These are phyloP conservation scores for Leptonema lineaticorne DNA, from an alignment of 1,140 invertebrate genomes.

Conservation along the genomic window DNA sequence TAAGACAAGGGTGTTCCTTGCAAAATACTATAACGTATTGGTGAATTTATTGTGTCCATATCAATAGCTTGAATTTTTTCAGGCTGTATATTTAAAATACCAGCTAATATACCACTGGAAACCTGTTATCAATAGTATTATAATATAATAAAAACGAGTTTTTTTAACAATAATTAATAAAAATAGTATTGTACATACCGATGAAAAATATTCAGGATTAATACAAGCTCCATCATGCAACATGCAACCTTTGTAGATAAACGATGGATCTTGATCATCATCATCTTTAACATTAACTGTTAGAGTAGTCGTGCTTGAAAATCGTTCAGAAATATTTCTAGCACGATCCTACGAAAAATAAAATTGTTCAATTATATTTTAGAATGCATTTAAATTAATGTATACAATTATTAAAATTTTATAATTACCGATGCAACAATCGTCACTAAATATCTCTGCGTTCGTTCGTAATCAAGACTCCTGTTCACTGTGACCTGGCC, in stretches of 20 bases:
- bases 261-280: constrained; percentile 86
- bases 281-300: constrained; percentile 85
- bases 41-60: constrained; percentile 81
- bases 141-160: too few relatives aligned
- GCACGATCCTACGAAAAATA: constrained; percentile 72
- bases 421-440: constrained; percentile 79
- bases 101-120: constrained; percentile 76
- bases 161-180: constrained; percentile 5
- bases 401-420: not conserved
- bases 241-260: constrained; percentile 81
- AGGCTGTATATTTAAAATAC: constrained; percentile 78
- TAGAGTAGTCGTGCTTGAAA: constrained; percentile 80
- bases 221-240: constrained; percentile 77
- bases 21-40: constrained; percentile 78
- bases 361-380: not conserved
- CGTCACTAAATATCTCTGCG: constrained; percentile 85
- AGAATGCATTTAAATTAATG: not conserved
- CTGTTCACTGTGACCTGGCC: constrained; percentile 87
- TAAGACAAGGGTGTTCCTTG: constrained; percentile 75
- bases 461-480: constrained; percentile 85
- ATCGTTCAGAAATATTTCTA: constrained; percentile 68
- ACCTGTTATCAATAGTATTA: constrained; percentile 55
- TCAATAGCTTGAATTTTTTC: constrained; percentile 87
- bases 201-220: constrained; percentile 72
- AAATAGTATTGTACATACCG: constrained; percentile 47